These are phyloP conservation scores for Caenorhabditis panamensis DNA, from an alignment of 2,888 invertebrate species.

Conservation along the genomic window DNA sequence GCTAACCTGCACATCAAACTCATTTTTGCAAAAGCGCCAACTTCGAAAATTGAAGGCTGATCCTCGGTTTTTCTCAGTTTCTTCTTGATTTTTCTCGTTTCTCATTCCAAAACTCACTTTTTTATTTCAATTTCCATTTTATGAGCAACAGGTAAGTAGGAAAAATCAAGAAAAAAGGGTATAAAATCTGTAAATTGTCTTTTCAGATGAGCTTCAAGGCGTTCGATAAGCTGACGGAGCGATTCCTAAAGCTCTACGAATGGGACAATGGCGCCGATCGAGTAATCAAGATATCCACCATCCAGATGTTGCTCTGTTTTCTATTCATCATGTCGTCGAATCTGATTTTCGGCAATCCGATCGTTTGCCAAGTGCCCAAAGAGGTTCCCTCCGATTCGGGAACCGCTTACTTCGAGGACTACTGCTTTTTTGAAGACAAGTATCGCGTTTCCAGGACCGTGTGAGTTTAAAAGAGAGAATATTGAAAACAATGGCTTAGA, in stretches of 20 bases:
- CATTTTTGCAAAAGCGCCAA: too few relatives aligned
- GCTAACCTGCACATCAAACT: too few relatives aligned
- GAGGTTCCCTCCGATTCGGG: slow-evolving; percentile 55
- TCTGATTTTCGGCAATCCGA: slow-evolving; percentile 54
- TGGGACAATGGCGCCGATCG: slow-evolving; percentile 58
- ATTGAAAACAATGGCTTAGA: neutral
- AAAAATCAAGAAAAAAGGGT: too few relatives aligned
- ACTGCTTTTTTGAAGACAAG: slow-evolving; percentile 64
- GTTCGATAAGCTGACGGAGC: slow-evolving; percentile 25
- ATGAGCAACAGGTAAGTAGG: too few relatives aligned
- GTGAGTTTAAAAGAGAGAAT: neutral
- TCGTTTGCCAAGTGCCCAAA: slow-evolving; percentile 43
- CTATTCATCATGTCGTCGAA: slow-evolving; percentile 43
- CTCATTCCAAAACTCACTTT: too few relatives aligned
- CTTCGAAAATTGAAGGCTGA: too few relatives aligned
- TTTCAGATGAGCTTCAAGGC: slow-evolving; percentile 43
- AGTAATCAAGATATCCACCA: slow-evolving; percentile 51
- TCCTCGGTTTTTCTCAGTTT: too few relatives aligned
- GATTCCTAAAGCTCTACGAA: slow-evolving; percentile 51
- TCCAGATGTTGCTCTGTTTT: slow-evolving; percentile 48
- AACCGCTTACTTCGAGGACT: slow-evolving; percentile 58
- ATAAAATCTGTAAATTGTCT: neutral
- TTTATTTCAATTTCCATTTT: too few relatives aligned
- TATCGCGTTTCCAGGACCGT: slow-evolving; percentile 17
- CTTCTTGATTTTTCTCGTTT: too few relatives aligned